phyloP scores from a whole-genome alignment of 37 sponge, comb jelly and placozoan species.

The Beroe ovata region DNA sequence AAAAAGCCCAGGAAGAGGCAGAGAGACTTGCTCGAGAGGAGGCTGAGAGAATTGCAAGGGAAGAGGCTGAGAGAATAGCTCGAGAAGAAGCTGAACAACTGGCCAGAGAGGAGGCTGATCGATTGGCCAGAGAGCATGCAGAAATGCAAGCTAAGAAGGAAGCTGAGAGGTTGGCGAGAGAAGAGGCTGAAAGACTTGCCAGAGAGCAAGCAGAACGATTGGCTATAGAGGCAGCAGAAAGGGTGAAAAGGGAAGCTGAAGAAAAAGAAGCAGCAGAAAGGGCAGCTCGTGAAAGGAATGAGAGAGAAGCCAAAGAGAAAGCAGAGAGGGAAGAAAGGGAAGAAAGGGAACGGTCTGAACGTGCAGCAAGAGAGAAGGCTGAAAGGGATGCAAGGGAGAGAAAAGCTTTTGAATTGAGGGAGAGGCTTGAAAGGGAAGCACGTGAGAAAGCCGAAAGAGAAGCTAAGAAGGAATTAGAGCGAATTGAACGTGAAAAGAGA shows the following conservation, averaged over 20 bases:
- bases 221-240: background rate
- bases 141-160: background rate
- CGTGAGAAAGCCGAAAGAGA: slow-evolving; percentile 16
- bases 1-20: background rate
- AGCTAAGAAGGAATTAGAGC: background rate
- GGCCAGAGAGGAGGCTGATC: slow-evolving; percentile 2
- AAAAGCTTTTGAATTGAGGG: background rate
- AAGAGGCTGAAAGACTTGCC: slow-evolving; percentile 26
- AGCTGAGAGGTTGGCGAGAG: slow-evolving; percentile 14
- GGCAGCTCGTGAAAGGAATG: background rate
- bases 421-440: background rate
- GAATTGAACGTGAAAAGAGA: slow-evolving; percentile 1
- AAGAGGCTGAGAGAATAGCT: slow-evolving; percentile 27
- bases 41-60: slow-evolving; percentile 43
- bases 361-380: slow-evolving; percentile 28
- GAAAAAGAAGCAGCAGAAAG: background rate
- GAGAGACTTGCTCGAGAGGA: slow-evolving; percentile 19
- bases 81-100: background rate
- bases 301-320: background rate
- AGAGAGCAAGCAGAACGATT: slow-evolving; percentile 10
- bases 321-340: background rate
- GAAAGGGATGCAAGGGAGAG: background rate
- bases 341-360: background rate
- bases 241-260: background rate
- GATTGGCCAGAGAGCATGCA: background rate